Evolutionary conservation across 2,888 invertebrate genomes (phyloP), one percentile per base, ranked within the genome.

Genomic region (Bursaphelenchus okinawaensis): DNA sequence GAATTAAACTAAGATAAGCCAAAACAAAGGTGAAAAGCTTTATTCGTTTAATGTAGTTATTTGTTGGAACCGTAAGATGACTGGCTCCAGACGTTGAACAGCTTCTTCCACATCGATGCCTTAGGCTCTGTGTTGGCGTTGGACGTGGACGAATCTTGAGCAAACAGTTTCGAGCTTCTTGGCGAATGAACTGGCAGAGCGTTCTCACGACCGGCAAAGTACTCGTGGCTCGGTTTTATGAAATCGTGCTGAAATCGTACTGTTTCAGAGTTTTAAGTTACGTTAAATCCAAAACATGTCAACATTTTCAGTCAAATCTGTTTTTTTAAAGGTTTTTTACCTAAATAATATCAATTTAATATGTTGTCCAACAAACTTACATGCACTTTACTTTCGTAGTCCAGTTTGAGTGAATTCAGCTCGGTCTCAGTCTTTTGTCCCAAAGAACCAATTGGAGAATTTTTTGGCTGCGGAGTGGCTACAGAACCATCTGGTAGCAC

Each of bases 181-280:
- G 40, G 40, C 40, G 40, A n/a, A 40, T 54, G 50, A 22, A 59
- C 51, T 1, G 60, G 60, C 3, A 7, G 51, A 1, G 60, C 60
- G 22, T 59, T 59, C 50, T 59, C 60, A 20, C 60, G 60, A 3
- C 52, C 60, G n/a, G 22, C 40, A 29, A 59, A 59, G 52, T 51
- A 59, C 28, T 51, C 60, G 52, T 20, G 29, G 52, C 19, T 4
- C 24, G 60, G 60, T 22, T 23, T 51, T 7, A 59, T 26, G 29
- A 59, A 59, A n/a, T 59, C 60, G 60, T 59, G 40, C 60, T 52
- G 50, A 27, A 59, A 59, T 12, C 12, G 7, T 12, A 12, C 12
- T 29, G 29, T n/a, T n/a, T n/a, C n/a, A n/a, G n/a, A n/a, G n/a
- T n/a, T n/a, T n/a, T n/a, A n/a, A n/a, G n/a, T n/a, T n/a, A n/a